Conservation (phyloP, 1,140 invertebrate genomes). For the Parasteatoda tepidariorum region DNA sequence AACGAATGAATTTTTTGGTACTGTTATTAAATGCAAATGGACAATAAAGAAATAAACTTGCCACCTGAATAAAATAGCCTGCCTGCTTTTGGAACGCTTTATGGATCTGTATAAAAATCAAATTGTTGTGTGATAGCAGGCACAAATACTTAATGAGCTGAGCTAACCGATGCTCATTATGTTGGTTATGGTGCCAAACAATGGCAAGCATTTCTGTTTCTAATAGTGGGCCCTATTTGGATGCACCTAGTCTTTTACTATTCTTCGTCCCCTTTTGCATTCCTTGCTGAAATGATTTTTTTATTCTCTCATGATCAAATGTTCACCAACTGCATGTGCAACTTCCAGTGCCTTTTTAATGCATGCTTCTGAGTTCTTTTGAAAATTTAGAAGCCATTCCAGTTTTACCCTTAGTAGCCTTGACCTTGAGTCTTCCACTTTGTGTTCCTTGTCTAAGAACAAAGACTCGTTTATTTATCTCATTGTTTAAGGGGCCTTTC, state of each 20-base stretch:
- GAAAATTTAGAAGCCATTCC: constrained; percentile 58
- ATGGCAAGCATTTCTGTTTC: constrained; percentile 50
- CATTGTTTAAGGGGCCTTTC: constrained; percentile 58
- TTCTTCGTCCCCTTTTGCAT: constrained; percentile 55
- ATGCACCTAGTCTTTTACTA: constrained; percentile 58
- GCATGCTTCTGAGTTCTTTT: constrained; percentile 60
- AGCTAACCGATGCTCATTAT: constrained; percentile 31
- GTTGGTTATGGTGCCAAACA: constrained; percentile 51
- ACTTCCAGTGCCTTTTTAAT: constrained; percentile 60
- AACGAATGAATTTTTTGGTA: constrained; percentile 54
- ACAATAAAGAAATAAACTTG: constrained; percentile 23
- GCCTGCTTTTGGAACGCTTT: constrained; percentile 52
- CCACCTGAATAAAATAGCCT: constrained; percentile 23
- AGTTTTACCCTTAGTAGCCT: constrained; percentile 59
- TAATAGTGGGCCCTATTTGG: constrained; percentile 41
- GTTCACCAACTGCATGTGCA: constrained; percentile 59
- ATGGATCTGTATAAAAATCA: constrained; percentile 53
- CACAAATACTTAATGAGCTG: constrained; percentile 47
- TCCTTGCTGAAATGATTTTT: constrained; percentile 28
- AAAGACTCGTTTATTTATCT: constrained; percentile 59
- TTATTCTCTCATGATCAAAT: constrained; percentile 56
- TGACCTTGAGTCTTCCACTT: constrained; percentile 60
- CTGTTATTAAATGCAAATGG: constrained; percentile 28
- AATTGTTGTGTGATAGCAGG: constrained; percentile 53
- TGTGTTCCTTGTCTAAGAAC: constrained; percentile 58